Evolutionary conservation across 1,140 invertebrate genomes (phyloP).

Genomic region (Eufriesea mexicana): DNA sequence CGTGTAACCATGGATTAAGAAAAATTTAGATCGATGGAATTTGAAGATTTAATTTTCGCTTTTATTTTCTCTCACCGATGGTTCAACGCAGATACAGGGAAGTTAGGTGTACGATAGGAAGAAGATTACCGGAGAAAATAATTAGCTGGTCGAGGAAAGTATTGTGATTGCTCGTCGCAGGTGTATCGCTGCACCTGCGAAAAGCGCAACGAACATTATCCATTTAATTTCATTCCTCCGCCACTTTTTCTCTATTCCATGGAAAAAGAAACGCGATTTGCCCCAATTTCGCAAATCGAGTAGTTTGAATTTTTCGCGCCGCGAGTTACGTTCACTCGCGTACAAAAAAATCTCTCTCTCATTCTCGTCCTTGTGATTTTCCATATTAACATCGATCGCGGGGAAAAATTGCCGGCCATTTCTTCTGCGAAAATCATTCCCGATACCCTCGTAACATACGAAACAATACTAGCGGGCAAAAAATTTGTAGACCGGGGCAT

Average conservation of each 20-base stretch:
- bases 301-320: constrained; percentile 15
- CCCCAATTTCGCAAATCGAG: constrained; percentile 21
- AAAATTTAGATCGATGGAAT: no score
- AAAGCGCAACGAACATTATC: constrained; percentile 8
- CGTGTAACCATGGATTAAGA: no score
- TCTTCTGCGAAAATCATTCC: no score
- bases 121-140: neutral
- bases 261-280: constrained; percentile 11
- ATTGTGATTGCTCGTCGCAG: constrained; percentile 22
- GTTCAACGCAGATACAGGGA: no score
- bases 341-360: neutral
- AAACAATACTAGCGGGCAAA: neutral
- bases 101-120: no score
- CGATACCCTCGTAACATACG: neutral
- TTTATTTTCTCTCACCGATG: no score
- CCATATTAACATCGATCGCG: neutral
- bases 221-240: constrained; percentile 15
- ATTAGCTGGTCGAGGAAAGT: neutral
- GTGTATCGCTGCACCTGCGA: constrained; percentile 38
- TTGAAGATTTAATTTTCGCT: no score
- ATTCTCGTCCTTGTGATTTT: neutral
- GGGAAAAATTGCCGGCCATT: no score
- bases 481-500: no score
- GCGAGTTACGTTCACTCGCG: neutral
- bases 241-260: neutral